phyloP scores from a whole-genome alignment of 2,888 invertebrate species.

The Tanypteryx hageni region DNA sequence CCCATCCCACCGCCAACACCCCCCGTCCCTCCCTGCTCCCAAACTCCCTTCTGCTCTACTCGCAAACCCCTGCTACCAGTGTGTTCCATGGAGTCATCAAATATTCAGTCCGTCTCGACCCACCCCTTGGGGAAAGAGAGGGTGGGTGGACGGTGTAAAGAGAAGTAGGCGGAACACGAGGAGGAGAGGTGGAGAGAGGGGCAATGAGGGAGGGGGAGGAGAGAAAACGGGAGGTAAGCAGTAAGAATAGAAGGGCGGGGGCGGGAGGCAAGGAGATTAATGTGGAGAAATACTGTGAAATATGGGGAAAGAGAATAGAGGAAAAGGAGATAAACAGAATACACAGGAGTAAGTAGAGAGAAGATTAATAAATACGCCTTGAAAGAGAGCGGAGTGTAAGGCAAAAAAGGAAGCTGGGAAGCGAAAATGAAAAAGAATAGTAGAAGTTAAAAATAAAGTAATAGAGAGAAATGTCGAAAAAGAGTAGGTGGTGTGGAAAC shows the following conservation, averaged over 20 bases:
- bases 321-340: background rate
- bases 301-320: background rate
- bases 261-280: background rate
- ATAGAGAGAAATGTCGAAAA: background rate
- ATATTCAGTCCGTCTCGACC: slow-evolving; percentile 47
- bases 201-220: background rate
- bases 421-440: background rate
- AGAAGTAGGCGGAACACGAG: background rate
- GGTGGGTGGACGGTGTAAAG: background rate
- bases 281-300: background rate
- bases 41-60: background rate
- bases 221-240: background rate
- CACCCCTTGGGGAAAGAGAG: slow-evolving; percentile 19
- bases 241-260: background rate
- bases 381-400: background rate
- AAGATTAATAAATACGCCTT: too few species aligned
- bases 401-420: background rate
- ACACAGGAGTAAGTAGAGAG: background rate
- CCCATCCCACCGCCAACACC: slow-evolving; percentile 25
- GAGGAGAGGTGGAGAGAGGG: background rate
- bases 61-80: background rate
- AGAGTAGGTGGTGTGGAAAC: background rate
- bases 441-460: background rate
- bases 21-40: background rate
- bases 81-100: slow-evolving; percentile 47